Base-by-base conservation (phyloP, 2,797 vertebrate genomes). In the Leuciscus waleckii region DNA sequence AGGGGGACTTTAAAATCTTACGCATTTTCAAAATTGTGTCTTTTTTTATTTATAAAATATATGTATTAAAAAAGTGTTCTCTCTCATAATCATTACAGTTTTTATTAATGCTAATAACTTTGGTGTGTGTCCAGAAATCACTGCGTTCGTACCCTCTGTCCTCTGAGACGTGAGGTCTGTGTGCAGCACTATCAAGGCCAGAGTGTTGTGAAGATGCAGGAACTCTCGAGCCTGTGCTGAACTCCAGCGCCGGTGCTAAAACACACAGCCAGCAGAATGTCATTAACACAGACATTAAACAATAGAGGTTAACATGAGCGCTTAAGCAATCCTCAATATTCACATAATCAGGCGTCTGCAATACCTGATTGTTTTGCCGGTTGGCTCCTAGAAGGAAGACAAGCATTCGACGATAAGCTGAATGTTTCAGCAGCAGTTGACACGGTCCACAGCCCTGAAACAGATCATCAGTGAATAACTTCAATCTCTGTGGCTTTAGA, bases 231-330 rank as follows among this genome's bases (percentile, higher is more conserved):
- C 97, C 91, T 99, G 98, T 56, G 98, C 97, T 2, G 98, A 97
- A 93, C 96, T 99, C 98, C 98, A 99, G n/a, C 98, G 96, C 10
- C 98, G 98, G 88, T 99, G 99, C 98, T 99, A 91, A 35, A 70
- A 80, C 35, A 61, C 68, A 77, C 1, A 77, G 23, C 1, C 4
- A 61, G 35, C 19, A 49, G 21, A 75, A 8, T 2, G 5, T 46
- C 69, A 75, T 3, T 21, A 26, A 23, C 8, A 63, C 67, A 32
- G 14, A 54, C 16, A 17, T 49, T 32, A 32, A 49, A 74, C 43
- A 6, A 17, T 1, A 0, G 1, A 54, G 19, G 19, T 37, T 21
- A 23, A 75, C 19, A 75, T 35, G 29, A 14, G 46, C 2, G 21
- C 73, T 21, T 75, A 75, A 54, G 29, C 29, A 69, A 32, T 51